Evolutionary conservation across 2,797 vertebrate genomes (phyloP).

Genomic region (Eptatretus atami): DNA sequence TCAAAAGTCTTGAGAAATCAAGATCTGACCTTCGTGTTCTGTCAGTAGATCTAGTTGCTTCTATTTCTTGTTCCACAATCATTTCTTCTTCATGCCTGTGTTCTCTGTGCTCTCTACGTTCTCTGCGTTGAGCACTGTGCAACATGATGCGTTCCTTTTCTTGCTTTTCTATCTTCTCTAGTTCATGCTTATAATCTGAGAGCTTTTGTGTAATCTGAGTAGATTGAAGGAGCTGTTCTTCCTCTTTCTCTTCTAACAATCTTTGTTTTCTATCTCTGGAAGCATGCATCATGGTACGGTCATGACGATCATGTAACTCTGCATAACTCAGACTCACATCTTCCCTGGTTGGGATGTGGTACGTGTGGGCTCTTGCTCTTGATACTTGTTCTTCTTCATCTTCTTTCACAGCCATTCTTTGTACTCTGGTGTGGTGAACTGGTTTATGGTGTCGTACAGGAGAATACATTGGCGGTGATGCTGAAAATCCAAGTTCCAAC

Average conservation of each 20-base stretch:
- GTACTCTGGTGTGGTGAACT: conserved; percentile 20
- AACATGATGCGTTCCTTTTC: conserved; percentile 32
- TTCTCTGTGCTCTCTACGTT: conserved; percentile 23
- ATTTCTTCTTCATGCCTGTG: conserved; percentile 16
- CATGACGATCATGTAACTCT: conserved; percentile 51
- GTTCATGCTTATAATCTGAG: conserved; percentile 41
- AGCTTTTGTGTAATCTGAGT: conserved; percentile 31
- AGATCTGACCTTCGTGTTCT: background rate
- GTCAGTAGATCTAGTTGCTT: background rate
- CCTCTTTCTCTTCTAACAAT: conserved; percentile 53
- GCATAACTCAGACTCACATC: conserved; percentile 49
- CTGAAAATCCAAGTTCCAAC: conserved; percentile 60
- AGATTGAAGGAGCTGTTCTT: conserved; percentile 57
- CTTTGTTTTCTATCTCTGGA: conserved; percentile 34
- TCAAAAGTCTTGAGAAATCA: conserved; percentile 27
- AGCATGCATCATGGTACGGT: conserved; percentile 35
- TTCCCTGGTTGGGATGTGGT: conserved; percentile 49
- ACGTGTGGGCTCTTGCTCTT: conserved; percentile 13
- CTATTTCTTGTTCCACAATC: conserved; percentile 21
- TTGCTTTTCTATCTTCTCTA: conserved; percentile 50
- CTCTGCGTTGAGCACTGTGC: conserved; percentile 24
- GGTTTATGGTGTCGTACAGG: conserved; percentile 47
- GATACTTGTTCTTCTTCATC: conserved; percentile 28
- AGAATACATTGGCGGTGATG: conserved; percentile 61
- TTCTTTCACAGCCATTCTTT: conserved; percentile 21